phyloP scores from a whole-genome alignment of 2,113 vertebrate species.

The Gallinago undulata region DNA sequence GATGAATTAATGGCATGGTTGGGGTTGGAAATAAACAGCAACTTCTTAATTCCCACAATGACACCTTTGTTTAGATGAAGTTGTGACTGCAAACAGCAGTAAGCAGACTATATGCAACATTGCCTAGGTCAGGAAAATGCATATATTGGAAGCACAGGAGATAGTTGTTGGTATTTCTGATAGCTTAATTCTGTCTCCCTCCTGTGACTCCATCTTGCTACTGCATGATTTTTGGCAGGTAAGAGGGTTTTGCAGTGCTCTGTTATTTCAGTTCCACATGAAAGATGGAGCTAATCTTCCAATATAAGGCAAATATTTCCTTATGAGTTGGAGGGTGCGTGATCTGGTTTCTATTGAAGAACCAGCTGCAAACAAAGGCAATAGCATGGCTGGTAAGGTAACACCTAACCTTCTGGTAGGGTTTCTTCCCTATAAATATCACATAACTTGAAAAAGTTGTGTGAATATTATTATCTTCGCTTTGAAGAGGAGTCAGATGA shows the following conservation, averaged over 20 bases:
- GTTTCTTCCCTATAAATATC: background rate
- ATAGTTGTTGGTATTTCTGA: background rate
- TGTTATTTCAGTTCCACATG: background rate
- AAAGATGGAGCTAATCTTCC: background rate
- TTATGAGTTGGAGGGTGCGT: background rate
- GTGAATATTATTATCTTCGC: background rate
- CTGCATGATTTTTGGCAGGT: background rate
- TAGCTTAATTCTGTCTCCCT: background rate
- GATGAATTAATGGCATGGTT: background rate
- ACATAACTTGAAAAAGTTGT: background rate
- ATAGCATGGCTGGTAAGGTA: background rate
- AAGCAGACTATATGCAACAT: background rate
- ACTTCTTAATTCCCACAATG: background rate
- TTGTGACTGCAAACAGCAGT: background rate
- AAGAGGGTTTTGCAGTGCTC: background rate
- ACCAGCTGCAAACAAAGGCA: background rate
- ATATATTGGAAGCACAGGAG: background rate
- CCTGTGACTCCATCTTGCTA: background rate
- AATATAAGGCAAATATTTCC: background rate
- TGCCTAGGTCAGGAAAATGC: background rate
- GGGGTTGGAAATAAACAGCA: background rate
- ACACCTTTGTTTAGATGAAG: background rate
- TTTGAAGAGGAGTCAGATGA: background rate
- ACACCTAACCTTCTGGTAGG: background rate
- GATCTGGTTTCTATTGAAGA: background rate